Base-by-base conservation (phyloP, 2,888 invertebrate genomes). In the Elysia crispata region DNA sequence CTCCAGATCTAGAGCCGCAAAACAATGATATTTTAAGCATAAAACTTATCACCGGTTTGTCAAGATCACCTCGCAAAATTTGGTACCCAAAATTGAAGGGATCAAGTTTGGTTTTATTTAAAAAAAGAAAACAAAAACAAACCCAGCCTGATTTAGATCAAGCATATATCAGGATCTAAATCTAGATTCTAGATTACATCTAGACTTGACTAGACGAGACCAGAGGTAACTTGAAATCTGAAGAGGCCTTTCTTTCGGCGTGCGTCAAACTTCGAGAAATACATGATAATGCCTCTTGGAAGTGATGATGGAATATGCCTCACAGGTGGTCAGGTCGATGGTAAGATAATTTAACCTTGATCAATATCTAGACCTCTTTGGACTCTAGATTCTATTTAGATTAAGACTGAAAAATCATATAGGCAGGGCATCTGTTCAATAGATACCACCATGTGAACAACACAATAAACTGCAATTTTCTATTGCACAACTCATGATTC, bases 311-410 rank as follows among this genome's bases (percentile, higher is more conserved):
- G 81, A 3, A 84, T 89, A 28, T 84, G 87, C 33, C 79, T 84
- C 33, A 90, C 90, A 8, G 90, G 90, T 18, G 90, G 90, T 33
- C 90, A 90, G 82, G 90, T 90, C n/a, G 90, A 90, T 81, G 89
- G 90, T 90, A 79, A 85, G 88, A 84, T 77, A 80, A 75, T 50
- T 25, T 78, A 60, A n/a, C 8, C 5, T 13, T 13, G 33, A 49
- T 6, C 8, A 28, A 33, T 41, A 11, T 8, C 13, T 20, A 15
- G 54, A 13, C 20, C 13, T 13, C 54, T 54, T 54, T 20, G 13
- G 54, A 13, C 20, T 15, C 54, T 54, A 20, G 20, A 54, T 54
- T 54, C n/a, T n/a, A n/a, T n/a, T n/a, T n/a, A n/a, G n/a, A n/a
- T n/a, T n/a, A n/a, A n/a, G n/a, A n/a, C n/a, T n/a, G n/a, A n/a